A percentile compares a stretch with the other conserved stretches of the same genome.
phyloP scores from a whole-genome alignment of 2,888 invertebrate genomes.

The Seira musarum region DNA sequence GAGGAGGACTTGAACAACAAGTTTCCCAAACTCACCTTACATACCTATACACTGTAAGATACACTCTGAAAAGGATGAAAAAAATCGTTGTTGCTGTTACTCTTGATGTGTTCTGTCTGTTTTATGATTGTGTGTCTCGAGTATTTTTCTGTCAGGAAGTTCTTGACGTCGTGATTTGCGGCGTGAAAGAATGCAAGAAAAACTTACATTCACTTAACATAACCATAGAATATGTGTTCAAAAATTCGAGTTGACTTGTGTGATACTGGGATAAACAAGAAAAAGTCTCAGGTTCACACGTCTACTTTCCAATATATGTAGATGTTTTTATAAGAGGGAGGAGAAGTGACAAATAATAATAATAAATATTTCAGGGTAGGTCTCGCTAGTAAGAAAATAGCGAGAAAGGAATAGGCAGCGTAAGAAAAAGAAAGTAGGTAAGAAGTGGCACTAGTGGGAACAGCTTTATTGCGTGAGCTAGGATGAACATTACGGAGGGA shows the following conservation, averaged over 20 bases:
- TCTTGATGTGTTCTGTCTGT: background rate
- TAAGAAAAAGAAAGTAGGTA: background rate
- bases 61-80: background rate
- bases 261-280: background rate
- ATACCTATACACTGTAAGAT: background rate
- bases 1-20: conserved; percentile 43
- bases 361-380: conserved; percentile 45
- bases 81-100: background rate
- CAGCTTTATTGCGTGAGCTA: conserved; percentile 6
- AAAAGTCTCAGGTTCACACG: background rate
- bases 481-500: background rate
- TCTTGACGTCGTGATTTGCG: conserved; percentile 28
- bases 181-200: conserved; percentile 27
- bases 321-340: background rate
- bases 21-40: conserved; percentile 31
- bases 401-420: conserved; percentile 3
- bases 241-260: conserved; percentile 20
- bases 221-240: background rate
- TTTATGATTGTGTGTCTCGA: background rate
- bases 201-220: conserved; percentile 4
- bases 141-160: conserved; percentile 7
- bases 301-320: background rate
- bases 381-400: conserved; percentile 9
- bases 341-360: conserved; percentile 51
- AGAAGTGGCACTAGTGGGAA: conserved; percentile 7